Conservation (phyloP, 1,140 invertebrate genomes). For the Chionoecetes opilio region DNA sequence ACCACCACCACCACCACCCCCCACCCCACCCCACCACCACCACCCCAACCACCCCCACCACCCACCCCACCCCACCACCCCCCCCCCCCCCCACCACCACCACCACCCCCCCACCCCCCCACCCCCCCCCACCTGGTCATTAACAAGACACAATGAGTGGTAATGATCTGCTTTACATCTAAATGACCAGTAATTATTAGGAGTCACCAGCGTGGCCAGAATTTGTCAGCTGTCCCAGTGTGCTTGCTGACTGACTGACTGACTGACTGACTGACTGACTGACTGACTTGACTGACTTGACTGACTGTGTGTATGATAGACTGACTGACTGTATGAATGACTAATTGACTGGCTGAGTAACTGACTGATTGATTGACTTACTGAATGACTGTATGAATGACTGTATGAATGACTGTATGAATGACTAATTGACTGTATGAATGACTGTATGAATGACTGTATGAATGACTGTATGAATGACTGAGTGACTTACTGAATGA, state of each 20-base stretch:
- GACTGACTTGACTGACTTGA: constrained; percentile 28
- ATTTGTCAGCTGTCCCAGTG: no score
- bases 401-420: neutral
- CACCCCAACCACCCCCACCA: neutral
- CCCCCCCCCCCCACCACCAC: neutral
- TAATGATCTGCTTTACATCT: neutral
- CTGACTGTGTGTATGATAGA: neutral
- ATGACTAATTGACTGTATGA: neutral
- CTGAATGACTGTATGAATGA: neutral
- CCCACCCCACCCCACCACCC: no score
- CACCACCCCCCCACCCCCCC: neutral
- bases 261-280: neutral
- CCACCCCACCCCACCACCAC: neutral
- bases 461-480: neutral
- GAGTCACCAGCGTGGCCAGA: no score
- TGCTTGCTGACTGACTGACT: neutral
- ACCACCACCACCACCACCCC: neutral
- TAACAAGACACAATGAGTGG: neutral
- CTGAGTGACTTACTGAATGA: neutral
- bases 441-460: neutral
- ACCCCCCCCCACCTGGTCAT: no score
- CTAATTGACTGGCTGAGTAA: neutral
- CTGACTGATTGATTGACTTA: neutral
- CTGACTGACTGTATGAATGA: neutral
- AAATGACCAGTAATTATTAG: neutral